These are phyloP conservation scores for Pseudochaenichthys georgianus DNA, from an alignment of 2,797 vertebrate species.

Conservation along the genomic window DNA sequence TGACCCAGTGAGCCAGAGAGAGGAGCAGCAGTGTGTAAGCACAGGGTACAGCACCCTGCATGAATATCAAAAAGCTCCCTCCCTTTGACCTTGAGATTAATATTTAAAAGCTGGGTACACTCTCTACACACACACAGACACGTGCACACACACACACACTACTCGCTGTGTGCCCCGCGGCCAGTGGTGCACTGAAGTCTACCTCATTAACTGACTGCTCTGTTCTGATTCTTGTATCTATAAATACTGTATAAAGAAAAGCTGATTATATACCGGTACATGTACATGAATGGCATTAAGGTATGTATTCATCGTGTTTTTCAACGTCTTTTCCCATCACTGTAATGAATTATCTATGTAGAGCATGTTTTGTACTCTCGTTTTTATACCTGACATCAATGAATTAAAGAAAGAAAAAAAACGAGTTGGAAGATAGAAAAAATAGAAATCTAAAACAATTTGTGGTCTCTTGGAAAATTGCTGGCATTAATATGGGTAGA, in stretches of 20 bases:
- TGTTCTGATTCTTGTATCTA: slow-evolving; percentile 62
- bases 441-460: slow-evolving; percentile 1
- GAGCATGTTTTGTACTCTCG: not conserved
- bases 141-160: slow-evolving; percentile 38
- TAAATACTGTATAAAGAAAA: slow-evolving; percentile 64
- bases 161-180: slow-evolving; percentile 64
- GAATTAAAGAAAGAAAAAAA: not conserved
- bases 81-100: slow-evolving; percentile 87
- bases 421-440: not conserved
- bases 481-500: slow-evolving; percentile 13
- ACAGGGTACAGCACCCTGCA: slow-evolving; percentile 76
- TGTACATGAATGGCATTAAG: slow-evolving; percentile 15
- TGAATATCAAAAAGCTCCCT: slow-evolving; percentile 85
- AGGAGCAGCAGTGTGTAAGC: slow-evolving; percentile 65
- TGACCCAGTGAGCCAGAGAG: slow-evolving; percentile 73
- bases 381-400: slow-evolving; percentile 9
- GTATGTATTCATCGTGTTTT: slow-evolving; percentile 10
- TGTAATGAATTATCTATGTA: not conserved
- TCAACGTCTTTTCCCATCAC: not conserved
- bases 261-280: slow-evolving; percentile 32
- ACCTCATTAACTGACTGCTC: slow-evolving; percentile 77
- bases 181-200: slow-evolving; percentile 70
- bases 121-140: slow-evolving; percentile 62
- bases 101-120: slow-evolving; percentile 83
- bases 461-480: slow-evolving; percentile 4